These are phyloP conservation scores for Baryphthengus martii DNA, from an alignment of 2,113 vertebrate species.

Conservation along the genomic window DNA sequence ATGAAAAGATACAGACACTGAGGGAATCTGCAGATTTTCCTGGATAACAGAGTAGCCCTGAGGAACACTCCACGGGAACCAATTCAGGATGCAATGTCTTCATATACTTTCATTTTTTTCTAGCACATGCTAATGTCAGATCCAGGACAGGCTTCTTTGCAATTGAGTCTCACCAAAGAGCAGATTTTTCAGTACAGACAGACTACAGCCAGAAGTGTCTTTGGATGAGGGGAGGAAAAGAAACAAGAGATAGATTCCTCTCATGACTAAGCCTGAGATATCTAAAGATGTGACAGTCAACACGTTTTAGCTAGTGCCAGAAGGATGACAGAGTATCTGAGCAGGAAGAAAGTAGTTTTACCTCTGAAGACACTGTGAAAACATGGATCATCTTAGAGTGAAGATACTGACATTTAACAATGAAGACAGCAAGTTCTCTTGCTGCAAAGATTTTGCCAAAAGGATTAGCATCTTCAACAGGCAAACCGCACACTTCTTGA, in stretches of 20 bases:
- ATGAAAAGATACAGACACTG: not conserved
- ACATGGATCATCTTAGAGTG: not conserved
- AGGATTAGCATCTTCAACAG: not conserved
- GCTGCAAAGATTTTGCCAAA: not conserved
- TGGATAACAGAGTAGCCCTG: not conserved
- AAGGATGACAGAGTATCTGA: not conserved
- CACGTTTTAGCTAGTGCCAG: not conserved
- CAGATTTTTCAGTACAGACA: not conserved
- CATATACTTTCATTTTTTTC: not conserved
- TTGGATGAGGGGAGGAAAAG: not conserved
- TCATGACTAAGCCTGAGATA: not conserved
- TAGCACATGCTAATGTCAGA: not conserved
- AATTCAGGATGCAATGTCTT: not conserved
- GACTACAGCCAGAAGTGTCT: not conserved
- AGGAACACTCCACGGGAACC: not conserved
- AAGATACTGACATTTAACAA: not conserved
- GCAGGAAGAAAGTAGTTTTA: not conserved
- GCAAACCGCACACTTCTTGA: not conserved
- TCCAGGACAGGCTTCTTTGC: not conserved
- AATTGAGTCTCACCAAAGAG: not conserved
- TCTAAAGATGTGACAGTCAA: not conserved
- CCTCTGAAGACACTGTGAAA: not conserved
- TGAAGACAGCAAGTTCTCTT: not conserved
- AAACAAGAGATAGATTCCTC: not conserved
- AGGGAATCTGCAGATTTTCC: not conserved